A percentile compares a stretch with the other conserved stretches of the same genome.
Evolutionary conservation across 2,797 vertebrate species (phyloP).

Genomic region (Alfaro cultratus): DNA sequence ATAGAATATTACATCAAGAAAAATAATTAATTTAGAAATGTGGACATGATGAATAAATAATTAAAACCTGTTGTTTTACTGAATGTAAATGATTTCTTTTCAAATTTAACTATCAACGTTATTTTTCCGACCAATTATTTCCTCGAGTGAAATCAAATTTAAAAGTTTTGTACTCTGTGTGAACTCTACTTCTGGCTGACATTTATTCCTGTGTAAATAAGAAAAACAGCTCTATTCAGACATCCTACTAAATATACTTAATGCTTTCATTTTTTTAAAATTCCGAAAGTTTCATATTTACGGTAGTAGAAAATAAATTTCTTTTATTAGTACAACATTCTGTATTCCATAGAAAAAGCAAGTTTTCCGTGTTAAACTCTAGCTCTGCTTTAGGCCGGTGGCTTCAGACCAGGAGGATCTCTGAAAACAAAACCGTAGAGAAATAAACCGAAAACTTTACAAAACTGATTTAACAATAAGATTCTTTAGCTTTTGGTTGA

Average conservation of each 20-base stretch:
- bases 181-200: too few species aligned
- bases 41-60: neutral
- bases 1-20: neutral
- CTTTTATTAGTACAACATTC: neutral
- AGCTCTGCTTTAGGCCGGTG: neutral
- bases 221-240: neutral
- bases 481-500: neutral
- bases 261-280: neutral
- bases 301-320: neutral
- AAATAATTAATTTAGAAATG: neutral
- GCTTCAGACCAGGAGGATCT: neutral
- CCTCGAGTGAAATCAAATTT: neutral
- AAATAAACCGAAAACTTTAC: neutral
- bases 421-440: neutral
- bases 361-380: neutral
- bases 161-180: too few species aligned
- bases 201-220: too few species aligned
- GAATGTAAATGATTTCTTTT: too few species aligned
- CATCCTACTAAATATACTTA: neutral
- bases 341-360: neutral
- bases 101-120: too few species aligned
- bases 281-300: neutral
- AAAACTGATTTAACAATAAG: neutral
- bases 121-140: neutral
- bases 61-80: neutral